Base-by-base conservation (phyloP, 2,797 vertebrate genomes). In the Gadopsis bispinosus region DNA sequence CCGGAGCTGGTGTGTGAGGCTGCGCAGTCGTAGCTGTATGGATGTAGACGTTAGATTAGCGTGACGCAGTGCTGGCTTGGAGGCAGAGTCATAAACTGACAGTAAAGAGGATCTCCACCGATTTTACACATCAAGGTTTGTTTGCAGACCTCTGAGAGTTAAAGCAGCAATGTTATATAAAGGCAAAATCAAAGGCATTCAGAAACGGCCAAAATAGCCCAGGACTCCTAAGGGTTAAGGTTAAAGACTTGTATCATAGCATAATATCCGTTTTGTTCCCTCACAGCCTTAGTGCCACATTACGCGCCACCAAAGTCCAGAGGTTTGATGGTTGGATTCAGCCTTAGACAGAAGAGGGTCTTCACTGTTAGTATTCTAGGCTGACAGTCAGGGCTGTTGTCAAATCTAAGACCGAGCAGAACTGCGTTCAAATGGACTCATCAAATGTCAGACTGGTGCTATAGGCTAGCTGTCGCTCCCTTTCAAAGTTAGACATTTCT, bases 1-100 rank as follows among this genome's bases (percentile, higher is more conserved):
- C 58, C 58, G 55, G 56, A 76, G 60, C 41, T 33, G 65, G 60
- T 51, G 72, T 51, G 26, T 26, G 66, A 62, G 65, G 29, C 59
- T 59, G 63, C 64, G 56, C 50, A 35, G 54, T 3, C 48, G 61
- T 22, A 14, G 41, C 29, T 45, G 16, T n/a, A 39, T 2, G 5
- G 29, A 47, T 19, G 12, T 39, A 39, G 37, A 39, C 11, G 37
- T 63, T 59, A 26, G 66, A 66, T 43, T 51, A 51, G 26, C 50
- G 43, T 5, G 1, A 20, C 33, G 51, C 26, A 12, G 35, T 22
- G 69, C 7, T 54, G 14, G 70, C 41, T 71, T 6, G 0, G 37
- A 47, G 14, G 39, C 37, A 39, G 62, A 50, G 43, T 10, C 0
- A 2, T n/a, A 41, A 29, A 54, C 13, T 35, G 35, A 17, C 7